Evolutionary conservation across 2,113 vertebrate species (phyloP).

Genomic region (Progne subis): DNA sequence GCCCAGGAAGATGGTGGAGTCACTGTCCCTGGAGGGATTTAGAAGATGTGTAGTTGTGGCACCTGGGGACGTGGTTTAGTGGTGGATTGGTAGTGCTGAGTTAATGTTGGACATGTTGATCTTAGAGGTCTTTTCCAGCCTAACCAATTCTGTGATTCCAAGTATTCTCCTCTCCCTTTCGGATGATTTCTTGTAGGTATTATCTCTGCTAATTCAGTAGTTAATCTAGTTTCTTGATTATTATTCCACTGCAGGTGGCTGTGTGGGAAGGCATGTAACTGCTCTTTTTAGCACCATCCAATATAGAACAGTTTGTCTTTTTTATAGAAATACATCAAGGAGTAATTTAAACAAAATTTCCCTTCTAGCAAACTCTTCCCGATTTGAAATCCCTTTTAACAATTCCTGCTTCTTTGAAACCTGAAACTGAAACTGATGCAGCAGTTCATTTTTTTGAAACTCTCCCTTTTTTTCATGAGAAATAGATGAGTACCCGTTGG

Average conservation of each 20-base stretch:
- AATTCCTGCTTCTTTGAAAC: not conserved
- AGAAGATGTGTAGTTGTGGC: not conserved
- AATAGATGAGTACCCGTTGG: not conserved
- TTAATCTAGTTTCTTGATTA: slow-evolving; percentile 52
- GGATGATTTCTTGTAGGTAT: slow-evolving; percentile 18
- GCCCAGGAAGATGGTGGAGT: not conserved
- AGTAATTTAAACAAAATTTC: slow-evolving; percentile 24
- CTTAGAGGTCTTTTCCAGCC: not conserved
- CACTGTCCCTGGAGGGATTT: not conserved
- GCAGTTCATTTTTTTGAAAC: not conserved
- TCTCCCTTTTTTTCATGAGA: not conserved
- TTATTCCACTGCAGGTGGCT: slow-evolving; percentile 45
- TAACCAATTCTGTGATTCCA: not conserved
- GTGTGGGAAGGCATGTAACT: slow-evolving; percentile 42
- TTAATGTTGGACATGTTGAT: not conserved
- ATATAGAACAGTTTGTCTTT: slow-evolving; percentile 8
- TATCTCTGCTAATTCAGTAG: slow-evolving; percentile 38
- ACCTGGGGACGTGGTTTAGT: not conserved
- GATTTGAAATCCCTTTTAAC: not conserved
- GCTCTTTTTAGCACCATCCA: slow-evolving; percentile 40
- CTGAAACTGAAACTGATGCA: not conserved
- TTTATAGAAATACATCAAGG: slow-evolving; percentile 35
- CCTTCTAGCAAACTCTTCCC: not conserved
- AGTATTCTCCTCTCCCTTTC: not conserved
- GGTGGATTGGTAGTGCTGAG: not conserved